Conservation (phyloP, 2,113 vertebrate species). For the Pomatorhinus ruficollis region DNA sequence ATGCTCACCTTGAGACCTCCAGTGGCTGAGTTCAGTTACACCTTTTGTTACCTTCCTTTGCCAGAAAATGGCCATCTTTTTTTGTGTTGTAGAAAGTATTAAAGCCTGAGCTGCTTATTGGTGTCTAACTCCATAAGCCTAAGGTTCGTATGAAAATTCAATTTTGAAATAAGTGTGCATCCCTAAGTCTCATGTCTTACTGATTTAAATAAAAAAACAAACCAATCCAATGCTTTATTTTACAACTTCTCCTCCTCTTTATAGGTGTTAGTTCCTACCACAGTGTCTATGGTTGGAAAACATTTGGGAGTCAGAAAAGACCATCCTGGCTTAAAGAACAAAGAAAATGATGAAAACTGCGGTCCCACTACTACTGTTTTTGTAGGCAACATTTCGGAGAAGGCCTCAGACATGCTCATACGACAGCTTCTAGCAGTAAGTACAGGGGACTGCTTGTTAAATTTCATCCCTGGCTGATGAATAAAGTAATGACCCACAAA, state of each 20-base stretch:
- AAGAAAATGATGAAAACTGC: constrained; percentile 88
- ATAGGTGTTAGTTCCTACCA: constrained; percentile 88
- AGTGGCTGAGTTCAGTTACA: not conserved
- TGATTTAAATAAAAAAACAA: not conserved
- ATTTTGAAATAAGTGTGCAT: not conserved
- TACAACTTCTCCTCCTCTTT: not conserved
- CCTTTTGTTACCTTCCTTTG: not conserved
- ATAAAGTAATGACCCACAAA: not conserved
- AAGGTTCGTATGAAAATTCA: not conserved
- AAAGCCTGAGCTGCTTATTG: not conserved
- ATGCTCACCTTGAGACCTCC: not conserved
- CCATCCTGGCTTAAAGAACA: constrained; percentile 76
- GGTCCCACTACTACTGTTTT: constrained; percentile 98
- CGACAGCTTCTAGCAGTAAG: constrained; percentile 96
- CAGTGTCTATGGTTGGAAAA: constrained; percentile 92
- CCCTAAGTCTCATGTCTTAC: rapidly evolving
- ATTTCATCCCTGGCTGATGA: not conserved
- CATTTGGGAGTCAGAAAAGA: constrained; percentile 89
- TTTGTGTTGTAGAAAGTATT: not conserved
- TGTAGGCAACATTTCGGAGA: constrained; percentile 98
- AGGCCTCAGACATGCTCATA: constrained; percentile 98
- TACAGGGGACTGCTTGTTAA: not conserved
- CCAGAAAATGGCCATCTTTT: not conserved
- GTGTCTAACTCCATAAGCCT: not conserved
- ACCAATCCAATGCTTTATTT: not conserved